phyloP scores from a whole-genome alignment of 2,113 vertebrate species.

The Heloderma charlesbogerti region DNA sequence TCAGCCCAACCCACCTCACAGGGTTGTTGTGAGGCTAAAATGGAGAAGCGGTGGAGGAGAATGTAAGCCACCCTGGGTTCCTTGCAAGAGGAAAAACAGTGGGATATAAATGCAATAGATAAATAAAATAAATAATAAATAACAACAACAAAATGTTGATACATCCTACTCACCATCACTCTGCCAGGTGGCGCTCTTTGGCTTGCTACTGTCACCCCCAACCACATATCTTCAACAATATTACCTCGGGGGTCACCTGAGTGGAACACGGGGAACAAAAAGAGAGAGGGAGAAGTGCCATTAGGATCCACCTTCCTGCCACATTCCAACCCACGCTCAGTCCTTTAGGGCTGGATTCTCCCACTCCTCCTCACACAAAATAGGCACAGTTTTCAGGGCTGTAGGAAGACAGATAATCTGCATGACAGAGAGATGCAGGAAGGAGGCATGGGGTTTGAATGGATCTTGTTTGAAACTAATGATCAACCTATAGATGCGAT shows the following conservation, averaged over 20 bases:
- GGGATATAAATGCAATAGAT: too few relatives aligned
- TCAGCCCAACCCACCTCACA: too few relatives aligned
- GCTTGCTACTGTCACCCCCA: conserved; percentile 93
- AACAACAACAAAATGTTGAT: too few relatives aligned
- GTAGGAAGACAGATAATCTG: background rate
- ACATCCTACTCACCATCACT: conserved; percentile 85
- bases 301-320: background rate
- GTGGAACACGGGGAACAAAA: conserved; percentile 42
- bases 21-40: too few relatives aligned
- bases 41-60: too few relatives aligned
- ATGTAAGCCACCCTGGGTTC: too few relatives aligned
- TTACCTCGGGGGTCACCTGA: conserved; percentile 77
- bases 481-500: background rate
- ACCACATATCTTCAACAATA: conserved; percentile 95
- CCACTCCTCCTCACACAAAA: background rate
- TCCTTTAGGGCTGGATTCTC: background rate
- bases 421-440: background rate
- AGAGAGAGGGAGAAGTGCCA: background rate
- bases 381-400: background rate
- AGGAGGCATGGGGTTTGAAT: background rate
- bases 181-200: conserved; percentile 77
- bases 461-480: background rate
- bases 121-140: too few relatives aligned
- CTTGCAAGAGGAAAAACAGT: too few relatives aligned
- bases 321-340: background rate